phyloP scores from a whole-genome alignment of 2,113 vertebrate species.

The Reinhardtius hippoglossoides region DNA sequence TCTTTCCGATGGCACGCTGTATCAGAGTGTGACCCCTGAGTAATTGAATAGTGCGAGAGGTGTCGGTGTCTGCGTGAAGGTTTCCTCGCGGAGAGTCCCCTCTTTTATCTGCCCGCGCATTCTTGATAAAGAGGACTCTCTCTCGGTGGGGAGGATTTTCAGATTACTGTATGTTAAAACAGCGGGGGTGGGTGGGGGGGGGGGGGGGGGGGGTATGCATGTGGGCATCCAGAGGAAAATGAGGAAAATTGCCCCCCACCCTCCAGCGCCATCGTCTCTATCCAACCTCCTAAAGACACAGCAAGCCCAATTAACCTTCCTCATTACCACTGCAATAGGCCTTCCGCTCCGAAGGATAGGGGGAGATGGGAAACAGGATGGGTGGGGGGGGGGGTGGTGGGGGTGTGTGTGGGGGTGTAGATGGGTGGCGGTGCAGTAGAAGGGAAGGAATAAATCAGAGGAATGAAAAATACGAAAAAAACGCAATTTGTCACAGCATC shows the following conservation, averaged over 20 bases:
- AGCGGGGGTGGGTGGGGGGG: conserved; percentile 13
- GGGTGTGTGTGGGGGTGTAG: neutral
- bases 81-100: conserved; percentile 11
- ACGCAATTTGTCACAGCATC: conserved; percentile 71
- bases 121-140: conserved; percentile 13
- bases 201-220: conserved; percentile 18
- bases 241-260: conserved; percentile 10
- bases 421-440: conserved; percentile 37
- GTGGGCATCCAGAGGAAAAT: conserved; percentile 22
- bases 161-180: conserved; percentile 27
- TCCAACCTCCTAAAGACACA: conserved; percentile 50
- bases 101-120: conserved; percentile 4
- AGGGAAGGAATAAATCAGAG: conserved; percentile 66
- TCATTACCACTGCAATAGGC: conserved; percentile 42
- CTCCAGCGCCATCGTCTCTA: conserved; percentile 4
- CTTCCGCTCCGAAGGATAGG: conserved; percentile 34
- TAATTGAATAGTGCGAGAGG: conserved; percentile 37
- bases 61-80: conserved; percentile 10
- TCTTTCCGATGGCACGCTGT: conserved; percentile 1
- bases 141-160: conserved; percentile 18
- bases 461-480: conserved; percentile 72
- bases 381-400: conserved; percentile 22
- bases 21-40: conserved; percentile 33
- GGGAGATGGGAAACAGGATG: conserved; percentile 46
- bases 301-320: conserved; percentile 66